phyloP scores from a whole-genome alignment of 2,888 invertebrate genomes.

The Megastigmus dorsalis region DNA sequence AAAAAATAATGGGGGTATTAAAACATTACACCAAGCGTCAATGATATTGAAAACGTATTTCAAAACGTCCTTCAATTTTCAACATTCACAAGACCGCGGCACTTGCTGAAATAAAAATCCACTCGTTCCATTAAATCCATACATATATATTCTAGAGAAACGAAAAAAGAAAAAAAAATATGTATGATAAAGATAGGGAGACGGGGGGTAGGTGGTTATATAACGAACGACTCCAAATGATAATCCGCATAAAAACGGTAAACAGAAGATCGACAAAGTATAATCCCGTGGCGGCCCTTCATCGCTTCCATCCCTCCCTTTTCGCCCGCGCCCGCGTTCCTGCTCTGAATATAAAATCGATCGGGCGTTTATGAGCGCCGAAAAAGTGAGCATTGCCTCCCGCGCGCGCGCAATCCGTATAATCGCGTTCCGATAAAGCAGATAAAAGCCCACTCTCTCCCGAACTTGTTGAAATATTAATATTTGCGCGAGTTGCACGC shows the following conservation, averaged over 20 bases:
- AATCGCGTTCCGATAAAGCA: constrained; percentile 11
- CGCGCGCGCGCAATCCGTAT: not conserved
- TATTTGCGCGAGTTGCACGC: constrained; percentile 5
- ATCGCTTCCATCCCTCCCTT: not conserved
- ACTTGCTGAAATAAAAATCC: no score
- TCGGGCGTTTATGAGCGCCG: constrained; percentile 18
- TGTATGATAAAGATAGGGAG: no score
- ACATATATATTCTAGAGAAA: no score
- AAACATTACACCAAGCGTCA: no score
- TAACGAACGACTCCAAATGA: not conserved
- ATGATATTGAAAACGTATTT: no score
- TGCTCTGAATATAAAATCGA: constrained; percentile 19
- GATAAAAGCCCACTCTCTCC: constrained; percentile 37
- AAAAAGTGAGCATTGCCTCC: constrained; percentile 30
- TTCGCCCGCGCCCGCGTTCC: not conserved
- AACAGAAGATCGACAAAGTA: not conserved
- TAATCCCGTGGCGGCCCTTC: not conserved
- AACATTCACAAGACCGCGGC: no score
- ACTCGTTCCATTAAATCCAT: no score
- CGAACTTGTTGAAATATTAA: constrained; percentile 38
- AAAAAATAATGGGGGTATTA: no score
- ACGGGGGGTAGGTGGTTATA: no score
- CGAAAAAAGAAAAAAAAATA: no score
- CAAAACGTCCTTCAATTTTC: no score
- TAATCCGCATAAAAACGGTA: not conserved